phyloP scores from a whole-genome alignment of 2,113 vertebrate species.

The Solea senegalensis region DNA sequence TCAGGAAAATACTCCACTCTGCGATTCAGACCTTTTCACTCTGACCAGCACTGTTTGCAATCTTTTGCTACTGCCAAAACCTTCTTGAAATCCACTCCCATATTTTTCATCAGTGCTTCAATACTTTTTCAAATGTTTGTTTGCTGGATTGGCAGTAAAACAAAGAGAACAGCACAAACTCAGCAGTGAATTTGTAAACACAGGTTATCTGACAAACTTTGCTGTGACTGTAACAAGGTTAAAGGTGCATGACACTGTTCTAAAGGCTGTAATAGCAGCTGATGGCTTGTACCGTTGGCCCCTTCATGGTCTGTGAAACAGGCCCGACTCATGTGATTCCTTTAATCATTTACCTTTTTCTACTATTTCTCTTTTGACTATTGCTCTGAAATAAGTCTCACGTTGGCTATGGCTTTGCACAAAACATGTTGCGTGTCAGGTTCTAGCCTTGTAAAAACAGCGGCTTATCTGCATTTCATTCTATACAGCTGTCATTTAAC shows the following conservation, averaged over 20 bases:
- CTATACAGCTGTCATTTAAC: constrained; percentile 22
- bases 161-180: background rate
- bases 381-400: constrained; percentile 17
- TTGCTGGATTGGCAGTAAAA: background rate
- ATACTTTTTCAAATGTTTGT: background rate
- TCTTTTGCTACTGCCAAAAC: background rate
- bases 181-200: background rate
- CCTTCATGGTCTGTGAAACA: constrained; percentile 20
- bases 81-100: background rate
- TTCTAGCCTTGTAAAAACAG: constrained; percentile 6
- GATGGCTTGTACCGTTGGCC: constrained; percentile 1
- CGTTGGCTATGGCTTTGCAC: constrained; percentile 4
- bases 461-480: background rate
- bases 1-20: background rate
- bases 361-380: background rate
- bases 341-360: constrained; percentile 25
- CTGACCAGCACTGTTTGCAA: background rate
- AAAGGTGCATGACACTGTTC: background rate
- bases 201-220: background rate
- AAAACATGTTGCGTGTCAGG: constrained; percentile 34
- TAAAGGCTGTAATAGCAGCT: background rate
- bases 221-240: background rate
- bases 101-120: background rate
- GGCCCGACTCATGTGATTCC: constrained; percentile 15
- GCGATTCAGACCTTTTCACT: constrained; percentile 1